These are phyloP conservation scores for Brachionichthys hirsutus DNA, from an alignment of 2,113 vertebrate species.

Conservation along the genomic window DNA sequence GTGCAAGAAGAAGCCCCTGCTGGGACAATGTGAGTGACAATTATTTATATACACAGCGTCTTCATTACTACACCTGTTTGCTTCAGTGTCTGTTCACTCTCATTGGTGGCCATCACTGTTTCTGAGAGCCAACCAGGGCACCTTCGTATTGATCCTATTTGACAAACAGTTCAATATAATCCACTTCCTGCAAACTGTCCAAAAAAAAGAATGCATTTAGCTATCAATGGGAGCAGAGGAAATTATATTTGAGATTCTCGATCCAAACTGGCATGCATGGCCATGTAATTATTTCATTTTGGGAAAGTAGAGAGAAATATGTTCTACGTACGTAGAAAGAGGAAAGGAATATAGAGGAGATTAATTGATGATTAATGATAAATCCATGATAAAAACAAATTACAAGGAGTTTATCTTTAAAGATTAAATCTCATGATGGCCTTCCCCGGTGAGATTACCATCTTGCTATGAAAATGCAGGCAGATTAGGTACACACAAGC, in stretches of 20 bases:
- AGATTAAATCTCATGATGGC: conserved; percentile 66
- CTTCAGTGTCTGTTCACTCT: conserved; percentile 17
- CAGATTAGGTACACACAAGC: conserved; percentile 55
- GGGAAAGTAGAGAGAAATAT: not conserved
- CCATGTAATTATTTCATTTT: not conserved
- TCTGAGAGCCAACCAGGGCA: not conserved
- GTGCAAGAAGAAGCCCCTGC: conserved; percentile 1
- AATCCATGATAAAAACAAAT: conserved; percentile 22
- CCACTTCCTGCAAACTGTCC: not conserved
- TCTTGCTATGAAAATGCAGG: conserved; percentile 55
- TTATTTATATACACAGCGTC: conserved; percentile 32
- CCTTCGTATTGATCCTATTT: not conserved
- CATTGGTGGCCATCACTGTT: not conserved
- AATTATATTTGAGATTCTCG: too few relatives aligned
- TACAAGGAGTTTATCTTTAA: conserved; percentile 34
- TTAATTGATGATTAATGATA: conserved; percentile 20
- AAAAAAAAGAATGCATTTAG: not conserved
- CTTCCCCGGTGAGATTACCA: conserved; percentile 58
- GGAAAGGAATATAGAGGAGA: conserved; percentile 4
- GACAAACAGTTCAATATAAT: not conserved
- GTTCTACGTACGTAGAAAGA: not conserved
- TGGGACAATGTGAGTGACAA: conserved; percentile 20
- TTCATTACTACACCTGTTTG: conserved; percentile 24
- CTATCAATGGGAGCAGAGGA: not conserved
- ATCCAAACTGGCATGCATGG: too few relatives aligned